Evolutionary conservation across 37 sponge, comb jelly and placozoan species (phyloP), one percentile per base, ranked within the genome.

Genomic region (Cladorhizidae sp.): DNA sequence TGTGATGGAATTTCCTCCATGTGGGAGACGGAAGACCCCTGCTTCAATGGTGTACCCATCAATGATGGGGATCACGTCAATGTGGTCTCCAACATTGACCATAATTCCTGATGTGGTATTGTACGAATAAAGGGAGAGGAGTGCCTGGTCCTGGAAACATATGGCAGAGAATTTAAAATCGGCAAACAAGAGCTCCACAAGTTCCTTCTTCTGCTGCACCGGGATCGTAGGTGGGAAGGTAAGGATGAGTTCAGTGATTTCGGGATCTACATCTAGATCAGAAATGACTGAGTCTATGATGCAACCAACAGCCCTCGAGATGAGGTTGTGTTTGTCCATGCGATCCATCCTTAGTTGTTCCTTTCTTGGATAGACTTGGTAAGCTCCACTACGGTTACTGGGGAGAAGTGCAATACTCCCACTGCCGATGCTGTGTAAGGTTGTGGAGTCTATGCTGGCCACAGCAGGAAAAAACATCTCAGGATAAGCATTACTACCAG

Each of bases 401-500:
- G 93, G 93, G 8, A 88, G 62, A 6, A 92, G 57, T 6, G 93
- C 88, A 31, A 64, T 73, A 3, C 57, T 36, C 0, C 93, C 93
- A 67, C 88, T 73, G 9, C 36, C 77, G 29, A 75, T 81, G 29
- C 70, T 41, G 8, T 85, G 80, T 5, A 45, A 42, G 15, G 73
- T 86, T 1, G 40, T 50, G 25, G 40, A 40, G 38, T 90, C 84
- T 39, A 80, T 41, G 61, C 81, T 75, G 65, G 83, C 74, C 67
- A 94, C 94, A 58, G 75, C 67, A n/a, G 94, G 94, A 20, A 94
- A 90, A 63, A 87, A 94, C 36, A 94, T 43, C 56, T 90, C 87
- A 0, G 94, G 94, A 37, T 90, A 87, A 45, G 85, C 52, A 78
- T 87, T 59, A 1, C 85, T 86, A 20, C 61, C 72, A 0, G 78